Evolutionary conservation across 2,797 vertebrate species (phyloP), one percentile per base, ranked within the genome.

Genomic region (Enteromius argenteus): DNA sequence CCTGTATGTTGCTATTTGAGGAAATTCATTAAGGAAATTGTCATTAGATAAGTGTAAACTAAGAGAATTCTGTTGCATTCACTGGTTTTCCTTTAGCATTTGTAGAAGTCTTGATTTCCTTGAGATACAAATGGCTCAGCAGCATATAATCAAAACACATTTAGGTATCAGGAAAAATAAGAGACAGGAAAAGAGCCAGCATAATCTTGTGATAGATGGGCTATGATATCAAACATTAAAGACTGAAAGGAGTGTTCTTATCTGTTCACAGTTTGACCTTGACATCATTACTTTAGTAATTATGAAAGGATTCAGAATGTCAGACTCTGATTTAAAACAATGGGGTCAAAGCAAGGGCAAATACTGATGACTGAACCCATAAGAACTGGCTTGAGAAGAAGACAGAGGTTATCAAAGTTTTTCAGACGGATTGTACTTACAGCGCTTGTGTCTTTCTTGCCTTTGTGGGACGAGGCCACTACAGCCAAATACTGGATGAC

Each of bases 401-500:
- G 9, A 82, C 21, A 11, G 53, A 42, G 76, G 39, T 78, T 64
- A 44, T 64, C 19, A 46, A 46, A 30, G 21, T 11, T 19, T 66
- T 79, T 80, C 21, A 53, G 13, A 27, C n/a, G 0, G 27, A 46
- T 79, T 19, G 49, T 79, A 95, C 97, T 97, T 94, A 99, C 98
- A 89, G 97, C 95, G 42, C 90, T 97, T 1, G 82, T 91, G n/a
- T 98, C 97, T 89, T 99, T 99, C 89, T 98, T 99, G 91, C 96
- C 96, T 88, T 99, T 99, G 86, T 98, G 97, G 0, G 98, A 99
- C 4, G 98, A 98, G 46, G 98, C 97, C 27, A 98, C 95, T 13
- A 98, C 92, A 0, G 98, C 98, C 93, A 99, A 92, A 86, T 99
- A 99, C 92, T 99, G 97, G 88, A 99, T 99, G 86, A 99, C 98